phyloP scores from a whole-genome alignment of 2,113 vertebrate species.

The Ancistrus triradiatus region DNA sequence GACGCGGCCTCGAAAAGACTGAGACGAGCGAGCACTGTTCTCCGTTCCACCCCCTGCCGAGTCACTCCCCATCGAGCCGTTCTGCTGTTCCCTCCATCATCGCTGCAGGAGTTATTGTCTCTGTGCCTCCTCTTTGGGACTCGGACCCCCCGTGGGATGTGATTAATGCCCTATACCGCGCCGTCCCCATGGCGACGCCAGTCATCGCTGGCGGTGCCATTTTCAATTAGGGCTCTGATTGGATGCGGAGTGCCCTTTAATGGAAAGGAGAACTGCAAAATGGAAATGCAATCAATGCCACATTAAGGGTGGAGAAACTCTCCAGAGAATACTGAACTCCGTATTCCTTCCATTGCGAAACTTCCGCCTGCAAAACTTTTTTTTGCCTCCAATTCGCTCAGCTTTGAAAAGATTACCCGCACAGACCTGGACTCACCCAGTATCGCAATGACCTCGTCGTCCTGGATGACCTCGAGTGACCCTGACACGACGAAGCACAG shows the following conservation, averaged over 20 bases:
- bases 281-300: slow-evolving; percentile 22
- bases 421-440: slow-evolving; percentile 70
- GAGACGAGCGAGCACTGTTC: slow-evolving; percentile 18
- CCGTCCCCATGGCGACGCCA: slow-evolving; percentile 22
- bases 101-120: slow-evolving; percentile 20
- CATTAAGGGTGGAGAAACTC: neutral
- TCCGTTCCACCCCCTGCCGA: neutral
- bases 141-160: slow-evolving; percentile 29
- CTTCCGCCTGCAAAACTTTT: too few relatives aligned
- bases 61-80: slow-evolving; percentile 9
- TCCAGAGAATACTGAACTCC: neutral
- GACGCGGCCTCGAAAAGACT: slow-evolving; percentile 10
- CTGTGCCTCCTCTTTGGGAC: neutral
- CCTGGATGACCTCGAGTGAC: slow-evolving; percentile 97
- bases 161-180: slow-evolving; percentile 42
- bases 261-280: neutral
- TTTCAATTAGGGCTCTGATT: slow-evolving; percentile 45
- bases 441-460: slow-evolving; percentile 97
- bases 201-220: slow-evolving; percentile 6
- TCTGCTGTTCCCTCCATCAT: slow-evolving; percentile 32
- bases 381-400: too few relatives aligned
- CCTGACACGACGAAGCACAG: slow-evolving; percentile 96
- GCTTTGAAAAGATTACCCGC: too few relatives aligned
- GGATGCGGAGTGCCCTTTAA: neutral
- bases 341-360: neutral